phyloP scores from a whole-genome alignment of 2,797 vertebrate genomes.

The Coracias cyanogaster region DNA sequence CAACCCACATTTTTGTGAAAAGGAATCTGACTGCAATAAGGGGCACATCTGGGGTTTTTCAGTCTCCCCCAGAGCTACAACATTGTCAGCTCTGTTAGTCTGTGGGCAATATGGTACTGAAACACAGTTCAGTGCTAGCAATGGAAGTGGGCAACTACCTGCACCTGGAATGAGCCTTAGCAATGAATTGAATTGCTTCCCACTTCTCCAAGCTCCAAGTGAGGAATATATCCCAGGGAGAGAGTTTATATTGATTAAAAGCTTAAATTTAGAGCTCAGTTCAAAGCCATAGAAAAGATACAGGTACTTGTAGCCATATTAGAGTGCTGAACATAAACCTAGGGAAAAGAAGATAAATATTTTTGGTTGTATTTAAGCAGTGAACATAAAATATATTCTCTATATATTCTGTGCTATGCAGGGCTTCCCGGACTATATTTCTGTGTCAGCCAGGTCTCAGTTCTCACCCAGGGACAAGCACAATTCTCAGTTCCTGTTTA shows the following conservation, averaged over 20 bases:
- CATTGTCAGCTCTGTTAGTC: neutral
- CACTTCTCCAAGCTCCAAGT: neutral
- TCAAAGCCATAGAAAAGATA: neutral
- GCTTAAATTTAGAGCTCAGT: neutral
- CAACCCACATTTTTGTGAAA: neutral
- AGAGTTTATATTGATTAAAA: neutral
- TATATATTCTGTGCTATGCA: neutral
- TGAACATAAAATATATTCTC: neutral
- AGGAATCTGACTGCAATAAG: neutral
- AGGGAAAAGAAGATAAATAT: neutral
- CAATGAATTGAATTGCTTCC: neutral
- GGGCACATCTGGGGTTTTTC: neutral
- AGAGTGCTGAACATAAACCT: neutral
- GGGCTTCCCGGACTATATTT: neutral
- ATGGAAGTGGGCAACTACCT: neutral
- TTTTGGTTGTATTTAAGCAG: neutral
- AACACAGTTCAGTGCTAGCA: accelerated
- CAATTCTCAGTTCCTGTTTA: neutral
- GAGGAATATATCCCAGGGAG: neutral
- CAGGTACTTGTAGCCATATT: neutral
- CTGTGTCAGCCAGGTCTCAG: neutral
- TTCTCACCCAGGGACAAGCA: neutral
- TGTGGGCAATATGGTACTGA: too few relatives aligned
- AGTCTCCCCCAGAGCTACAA: neutral
- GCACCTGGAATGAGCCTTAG: neutral